These are phyloP conservation scores for Perca schrenkii DNA, from an alignment of 2,113 vertebrate genomes.

Conservation along the genomic window DNA sequence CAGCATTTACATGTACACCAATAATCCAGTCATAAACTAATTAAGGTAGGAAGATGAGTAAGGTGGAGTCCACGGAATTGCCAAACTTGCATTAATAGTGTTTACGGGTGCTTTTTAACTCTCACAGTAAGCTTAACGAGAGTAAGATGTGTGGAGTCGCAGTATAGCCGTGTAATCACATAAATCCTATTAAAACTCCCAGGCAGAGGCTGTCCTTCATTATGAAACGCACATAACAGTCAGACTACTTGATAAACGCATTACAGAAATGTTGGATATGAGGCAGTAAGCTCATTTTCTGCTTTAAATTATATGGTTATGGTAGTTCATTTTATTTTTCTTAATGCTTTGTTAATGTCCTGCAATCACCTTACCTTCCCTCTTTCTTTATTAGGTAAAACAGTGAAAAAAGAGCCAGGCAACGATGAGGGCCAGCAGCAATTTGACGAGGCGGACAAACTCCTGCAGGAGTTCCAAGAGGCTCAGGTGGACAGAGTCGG, in stretches of 20 bases:
- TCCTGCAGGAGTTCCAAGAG: conserved; percentile 96
- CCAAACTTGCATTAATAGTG: not conserved
- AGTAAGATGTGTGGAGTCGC: not conserved
- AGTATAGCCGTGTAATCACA: not conserved
- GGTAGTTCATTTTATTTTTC: not conserved
- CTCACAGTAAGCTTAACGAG: not conserved
- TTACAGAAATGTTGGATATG: not conserved
- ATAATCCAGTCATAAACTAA: not conserved
- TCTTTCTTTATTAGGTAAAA: conserved; percentile 85
- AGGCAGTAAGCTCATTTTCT: not conserved
- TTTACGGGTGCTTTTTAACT: too few relatives aligned
- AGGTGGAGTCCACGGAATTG: not conserved
- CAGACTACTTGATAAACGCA: not conserved
- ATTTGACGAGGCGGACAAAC: conserved; percentile 92
- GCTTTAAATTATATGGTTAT: not conserved
- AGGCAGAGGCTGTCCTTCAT: not conserved
- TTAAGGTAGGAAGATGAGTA: not conserved
- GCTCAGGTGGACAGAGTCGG: conserved; percentile 92
- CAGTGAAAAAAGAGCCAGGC: conserved; percentile 93
- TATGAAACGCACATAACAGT: not conserved
- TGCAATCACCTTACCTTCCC: rapidly evolving
- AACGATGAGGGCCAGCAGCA: conserved; percentile 91
- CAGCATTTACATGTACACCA: not conserved
- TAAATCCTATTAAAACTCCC: not conserved
- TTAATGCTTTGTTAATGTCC: not conserved